Evolutionary conservation across 30 jellyfish, hydroid and myxozoan species (phyloP), one percentile per base, ranked within the genome.

Genomic region (Hydractinia echinata): DNA sequence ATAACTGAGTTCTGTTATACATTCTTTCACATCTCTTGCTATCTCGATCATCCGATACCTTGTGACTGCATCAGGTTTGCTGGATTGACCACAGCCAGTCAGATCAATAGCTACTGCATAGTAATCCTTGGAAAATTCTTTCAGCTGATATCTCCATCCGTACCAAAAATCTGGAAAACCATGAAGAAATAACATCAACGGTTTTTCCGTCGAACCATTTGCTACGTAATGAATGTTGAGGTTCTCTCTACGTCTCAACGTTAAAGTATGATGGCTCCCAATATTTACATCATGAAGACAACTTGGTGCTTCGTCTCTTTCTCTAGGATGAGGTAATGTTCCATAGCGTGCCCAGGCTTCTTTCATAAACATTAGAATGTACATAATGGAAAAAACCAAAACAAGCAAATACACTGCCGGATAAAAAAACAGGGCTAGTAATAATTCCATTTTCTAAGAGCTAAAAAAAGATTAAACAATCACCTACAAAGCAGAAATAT

Each of bases 141-240:
- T 44, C 16, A 76, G 49, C 77, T 76, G 84, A 50, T 52, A 54
- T 18, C 74, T 19, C 84, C 84, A 76, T 21, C 20, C 51, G 54
- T 76, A 76, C 84, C 84, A 76, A 50, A 76, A 76, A 8, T 76
- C 84, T 14, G 84, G 84, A 54, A 76, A 76, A 21, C 84, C 84
- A 76, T 76, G 84, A 14, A 76, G 20, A 76, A 76, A 54, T 8
- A 76, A 18, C 76, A 76, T 55, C 76, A 76, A 76, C 16, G 84
- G 81, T 14, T 76, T 76, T 14, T 20, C 76, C 3, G 52, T 53
- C 1, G 51, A n/a, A 4, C 84, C 84, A 52, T 76, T 76, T 8
- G 84, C 84, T 48, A 76, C 84, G 50, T 76, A 76, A 50, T 76
- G 84, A 51, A 76, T 76, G 9, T 76, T 10, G 48, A 76, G 6